Evolutionary conservation across 2,113 vertebrate genomes (phyloP), one percentile per base, ranked within the genome.

Genomic region (Prietella phreatophila): DNA sequence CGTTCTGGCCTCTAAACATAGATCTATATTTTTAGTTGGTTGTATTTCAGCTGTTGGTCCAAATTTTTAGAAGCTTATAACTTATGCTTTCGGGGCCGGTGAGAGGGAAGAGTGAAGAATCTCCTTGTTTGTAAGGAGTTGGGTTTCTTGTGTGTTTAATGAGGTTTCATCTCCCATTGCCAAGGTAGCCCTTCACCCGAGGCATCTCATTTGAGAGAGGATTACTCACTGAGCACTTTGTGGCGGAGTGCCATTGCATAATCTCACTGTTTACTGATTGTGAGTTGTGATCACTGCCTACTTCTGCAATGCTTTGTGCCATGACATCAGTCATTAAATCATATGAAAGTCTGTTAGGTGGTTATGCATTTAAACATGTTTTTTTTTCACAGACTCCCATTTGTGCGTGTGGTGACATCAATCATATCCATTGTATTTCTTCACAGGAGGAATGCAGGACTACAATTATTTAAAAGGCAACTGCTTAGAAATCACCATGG

Each of bases 371-470:
- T 25, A 20, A 84, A 39, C 27, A 10, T n/a, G 39, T 4, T n/a
- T 36, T 50, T 36, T 50, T 50, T 50, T 50, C 7, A 39, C 11
- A 13, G 47, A 58, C 15, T 39, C 10, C 0, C 10, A 39, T 60
- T 20, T 22, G n/a, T 60, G 30, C n/a, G 13, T 61, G 19, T 36
- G 10, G 4, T 82, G 5, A 61, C 80, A 8, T 22, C 80, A 42
- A 22, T 61, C 56, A 27, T 61, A 15, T 82, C 3, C 56, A 73
- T 87, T 83, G 33, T 82, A 8, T 82, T 39, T 87, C 27, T 0
- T 79, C 84, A 20, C 90, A 99, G 98, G 98, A 90, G 98, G 98
- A 56, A 99, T 99, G 98, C 97, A 99, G 93, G 98, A 99, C 95
- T 99, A 96, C 93, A 99, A 99, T 95, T 99, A 99, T 4, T 89